phyloP scores from a whole-genome alignment of 2,797 vertebrate genomes.

The Harpagifer antarcticus region DNA sequence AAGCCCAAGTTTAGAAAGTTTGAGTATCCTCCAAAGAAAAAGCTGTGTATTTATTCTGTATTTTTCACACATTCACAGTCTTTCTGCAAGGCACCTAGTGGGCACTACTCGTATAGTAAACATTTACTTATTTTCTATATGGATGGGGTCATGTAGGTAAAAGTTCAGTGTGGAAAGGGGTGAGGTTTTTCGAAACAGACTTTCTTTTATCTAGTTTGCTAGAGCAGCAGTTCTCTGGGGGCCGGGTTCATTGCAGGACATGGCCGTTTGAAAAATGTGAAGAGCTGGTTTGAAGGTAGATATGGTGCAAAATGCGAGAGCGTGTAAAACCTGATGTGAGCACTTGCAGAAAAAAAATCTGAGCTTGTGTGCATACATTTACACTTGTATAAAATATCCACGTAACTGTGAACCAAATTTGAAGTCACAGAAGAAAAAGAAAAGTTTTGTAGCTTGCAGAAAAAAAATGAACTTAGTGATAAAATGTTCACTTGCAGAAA shows the following conservation, averaged over 20 bases:
- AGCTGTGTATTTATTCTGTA: neutral
- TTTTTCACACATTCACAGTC: neutral
- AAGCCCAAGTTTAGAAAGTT: constrained; percentile 31
- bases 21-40: constrained; percentile 27
- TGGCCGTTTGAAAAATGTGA: neutral
- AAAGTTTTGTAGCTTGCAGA: no score
- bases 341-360: no score
- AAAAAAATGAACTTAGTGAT: no score
- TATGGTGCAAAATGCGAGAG: no score
- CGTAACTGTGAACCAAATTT: no score
- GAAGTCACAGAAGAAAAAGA: no score
- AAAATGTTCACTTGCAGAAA: no score
- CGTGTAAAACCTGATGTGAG: no score
- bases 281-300: no score
- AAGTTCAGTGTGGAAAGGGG: neutral
- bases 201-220: neutral
- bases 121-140: neutral
- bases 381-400: no score
- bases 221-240: neutral
- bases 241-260: neutral
- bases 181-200: neutral
- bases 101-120: neutral
- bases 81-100: neutral
- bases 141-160: neutral
- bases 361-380: no score